These are phyloP conservation scores for Pachycephala philippinensis DNA, from an alignment of 2,113 vertebrate genomes.

Conservation along the genomic window DNA sequence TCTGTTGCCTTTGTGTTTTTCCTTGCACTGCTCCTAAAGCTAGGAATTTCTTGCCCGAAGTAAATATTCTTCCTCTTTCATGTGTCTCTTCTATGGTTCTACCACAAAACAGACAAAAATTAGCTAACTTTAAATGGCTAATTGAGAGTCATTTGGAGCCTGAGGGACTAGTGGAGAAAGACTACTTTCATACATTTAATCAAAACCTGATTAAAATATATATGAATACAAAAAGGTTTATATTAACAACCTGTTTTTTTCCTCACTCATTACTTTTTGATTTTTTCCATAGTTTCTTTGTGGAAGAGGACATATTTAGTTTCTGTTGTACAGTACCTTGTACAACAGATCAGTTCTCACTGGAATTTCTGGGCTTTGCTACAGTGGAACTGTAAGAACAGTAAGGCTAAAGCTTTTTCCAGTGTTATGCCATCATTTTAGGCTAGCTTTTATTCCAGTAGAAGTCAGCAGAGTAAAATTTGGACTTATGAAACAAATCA, in stretches of 20 bases:
- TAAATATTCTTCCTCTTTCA: constrained; percentile 35
- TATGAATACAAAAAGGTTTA: background rate
- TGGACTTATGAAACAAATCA: background rate
- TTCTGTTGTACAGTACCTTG: background rate
- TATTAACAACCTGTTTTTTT: background rate
- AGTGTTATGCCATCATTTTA: background rate
- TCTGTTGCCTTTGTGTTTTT: background rate
- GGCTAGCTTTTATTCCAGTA: background rate
- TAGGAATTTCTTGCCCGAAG: constrained; percentile 34
- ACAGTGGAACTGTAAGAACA: background rate
- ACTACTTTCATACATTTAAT: background rate
- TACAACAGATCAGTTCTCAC: background rate
- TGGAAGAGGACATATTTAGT: background rate
- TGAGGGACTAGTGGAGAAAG: background rate
- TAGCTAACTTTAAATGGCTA: constrained; percentile 38
- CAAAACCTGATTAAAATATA: constrained; percentile 18
- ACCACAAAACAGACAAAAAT: constrained; percentile 50
- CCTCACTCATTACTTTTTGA: background rate
- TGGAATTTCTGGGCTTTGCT: background rate
- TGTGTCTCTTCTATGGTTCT: constrained; percentile 19
- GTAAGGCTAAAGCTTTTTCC: background rate
- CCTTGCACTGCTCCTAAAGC: background rate
- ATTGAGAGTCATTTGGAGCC: constrained; percentile 9
- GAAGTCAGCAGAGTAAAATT: background rate
- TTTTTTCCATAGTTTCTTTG: background rate